Evolutionary conservation across 2,113 vertebrate genomes (phyloP).

Genomic region (Barnardius zonarius): DNA sequence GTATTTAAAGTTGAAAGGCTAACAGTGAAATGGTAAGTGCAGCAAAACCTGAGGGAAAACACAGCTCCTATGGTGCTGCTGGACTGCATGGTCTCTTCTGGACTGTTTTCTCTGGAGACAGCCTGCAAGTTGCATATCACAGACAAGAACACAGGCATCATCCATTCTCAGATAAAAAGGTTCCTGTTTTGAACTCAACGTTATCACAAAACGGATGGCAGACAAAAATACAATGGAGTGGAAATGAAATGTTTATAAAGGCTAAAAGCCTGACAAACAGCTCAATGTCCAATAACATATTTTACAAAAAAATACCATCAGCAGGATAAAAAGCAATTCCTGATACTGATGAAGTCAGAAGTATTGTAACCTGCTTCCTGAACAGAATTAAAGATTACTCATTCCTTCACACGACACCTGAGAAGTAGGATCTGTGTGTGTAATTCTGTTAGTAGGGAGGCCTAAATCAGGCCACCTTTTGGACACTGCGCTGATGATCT

Average conservation of each 20-base stretch:
- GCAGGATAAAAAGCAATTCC: background rate
- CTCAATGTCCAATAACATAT: background rate
- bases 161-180: background rate
- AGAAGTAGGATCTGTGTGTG: background rate
- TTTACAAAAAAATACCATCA: background rate
- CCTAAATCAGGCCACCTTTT: background rate
- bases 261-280: background rate
- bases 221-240: background rate
- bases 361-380: background rate
- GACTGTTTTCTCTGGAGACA: background rate
- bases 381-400: background rate
- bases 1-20: background rate
- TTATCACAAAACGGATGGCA: background rate
- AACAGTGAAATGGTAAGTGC: background rate
- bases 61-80: background rate
- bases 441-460: background rate
- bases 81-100: background rate
- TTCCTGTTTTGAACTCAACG: background rate
- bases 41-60: background rate
- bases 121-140: background rate
- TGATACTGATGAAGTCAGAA: background rate
- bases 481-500: background rate
- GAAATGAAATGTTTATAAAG: background rate
- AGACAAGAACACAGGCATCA: background rate
- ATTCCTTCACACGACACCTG: background rate